A percentile compares a stretch with the other conserved stretches of the same genome.
phyloP scores from a whole-genome alignment of 1,140 invertebrate genomes.

The Euschistus heros region DNA sequence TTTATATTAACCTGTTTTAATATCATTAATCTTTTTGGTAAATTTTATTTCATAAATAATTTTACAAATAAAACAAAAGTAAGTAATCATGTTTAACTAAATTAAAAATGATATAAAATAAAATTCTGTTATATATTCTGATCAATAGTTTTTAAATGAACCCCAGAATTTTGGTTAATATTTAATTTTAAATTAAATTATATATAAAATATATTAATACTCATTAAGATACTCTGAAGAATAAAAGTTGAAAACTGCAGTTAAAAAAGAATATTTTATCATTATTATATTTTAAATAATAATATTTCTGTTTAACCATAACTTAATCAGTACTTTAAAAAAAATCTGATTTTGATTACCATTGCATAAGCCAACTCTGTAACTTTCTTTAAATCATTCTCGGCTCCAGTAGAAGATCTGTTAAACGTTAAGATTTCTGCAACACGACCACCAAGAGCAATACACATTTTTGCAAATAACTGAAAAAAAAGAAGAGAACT shows the following conservation, averaged over 20 bases:
- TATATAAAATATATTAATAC: neutral
- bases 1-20: too few relatives aligned
- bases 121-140: too few relatives aligned
- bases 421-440: slow-evolving; percentile 87
- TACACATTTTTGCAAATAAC: slow-evolving; percentile 90
- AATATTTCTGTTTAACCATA: too few relatives aligned
- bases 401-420: slow-evolving; percentile 79
- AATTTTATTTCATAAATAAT: too few relatives aligned
- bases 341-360: slow-evolving; percentile 35
- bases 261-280: slow-evolving; percentile 17
- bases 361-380: slow-evolving; percentile 88
- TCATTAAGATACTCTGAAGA: neutral
- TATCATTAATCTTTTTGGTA: too few relatives aligned
- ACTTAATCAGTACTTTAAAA: neutral
- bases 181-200: neutral
- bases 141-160: too few relatives aligned
- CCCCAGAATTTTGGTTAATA: neutral
- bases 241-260: neutral
- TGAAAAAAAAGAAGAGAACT: slow-evolving; percentile 39
- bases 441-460: slow-evolving; percentile 84
- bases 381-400: slow-evolving; percentile 91
- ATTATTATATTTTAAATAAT: slow-evolving; percentile 10
- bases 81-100: too few relatives aligned
- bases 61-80: too few relatives aligned
- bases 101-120: too few relatives aligned